These are phyloP conservation scores for Pseudomyrmex gracilis DNA, from an alignment of 1,140 invertebrate genomes.

Conservation along the genomic window DNA sequence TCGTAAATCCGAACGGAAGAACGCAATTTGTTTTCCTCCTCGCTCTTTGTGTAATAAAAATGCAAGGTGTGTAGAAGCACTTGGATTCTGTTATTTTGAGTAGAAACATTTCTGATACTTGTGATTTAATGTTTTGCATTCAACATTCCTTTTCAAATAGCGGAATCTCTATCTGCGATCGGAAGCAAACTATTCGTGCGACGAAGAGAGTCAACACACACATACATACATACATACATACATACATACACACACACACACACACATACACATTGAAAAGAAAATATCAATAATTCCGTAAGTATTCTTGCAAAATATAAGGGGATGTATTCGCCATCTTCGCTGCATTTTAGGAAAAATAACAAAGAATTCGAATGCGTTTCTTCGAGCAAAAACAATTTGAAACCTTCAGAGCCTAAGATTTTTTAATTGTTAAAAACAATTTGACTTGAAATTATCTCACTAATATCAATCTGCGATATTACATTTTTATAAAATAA, in stretches of 20 bases:
- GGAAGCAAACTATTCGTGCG: constrained; percentile 9
- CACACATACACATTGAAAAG: neutral
- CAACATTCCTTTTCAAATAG: neutral
- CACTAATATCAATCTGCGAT: neutral
- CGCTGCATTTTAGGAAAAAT: constrained; percentile 17
- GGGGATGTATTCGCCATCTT: neutral
- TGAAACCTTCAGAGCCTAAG: too few relatives aligned
- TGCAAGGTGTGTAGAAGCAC: neutral
- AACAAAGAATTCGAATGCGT: neutral
- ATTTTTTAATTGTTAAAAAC: too few relatives aligned
- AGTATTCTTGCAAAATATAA: constrained; percentile 1
- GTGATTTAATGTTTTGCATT: constrained; percentile 7
- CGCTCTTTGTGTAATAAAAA: neutral
- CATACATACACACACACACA: neutral
- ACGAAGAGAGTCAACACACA: neutral
- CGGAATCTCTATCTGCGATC: neutral
- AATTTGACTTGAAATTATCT: neutral
- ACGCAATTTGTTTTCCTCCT: neutral
- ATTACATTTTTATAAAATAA: neutral
- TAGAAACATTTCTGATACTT: neutral
- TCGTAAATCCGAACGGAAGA: neutral
- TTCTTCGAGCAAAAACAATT: neutral
- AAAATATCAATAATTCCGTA: constrained; percentile 35
- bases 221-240: too few relatives aligned
- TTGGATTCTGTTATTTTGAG: neutral